phyloP scores from a whole-genome alignment of 2,797 vertebrate genomes.

The Silurus lanzhouensis region DNA sequence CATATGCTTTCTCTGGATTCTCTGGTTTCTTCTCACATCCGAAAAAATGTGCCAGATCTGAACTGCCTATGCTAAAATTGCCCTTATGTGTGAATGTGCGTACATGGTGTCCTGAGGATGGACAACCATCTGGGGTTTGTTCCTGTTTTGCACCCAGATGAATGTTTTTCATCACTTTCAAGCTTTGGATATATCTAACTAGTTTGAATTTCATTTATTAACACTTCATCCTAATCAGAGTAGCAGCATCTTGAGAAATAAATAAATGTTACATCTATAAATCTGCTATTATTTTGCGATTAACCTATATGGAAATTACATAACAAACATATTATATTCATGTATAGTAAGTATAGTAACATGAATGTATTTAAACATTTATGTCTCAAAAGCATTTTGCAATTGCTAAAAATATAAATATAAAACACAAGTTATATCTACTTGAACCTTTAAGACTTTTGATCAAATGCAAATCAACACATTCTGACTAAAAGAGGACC shows the following conservation, averaged over 20 bases:
- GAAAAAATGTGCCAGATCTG: background rate
- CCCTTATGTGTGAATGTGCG: background rate
- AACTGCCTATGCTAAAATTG: background rate
- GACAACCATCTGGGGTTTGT: background rate
- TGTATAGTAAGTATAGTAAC: too few species aligned
- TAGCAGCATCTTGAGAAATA: background rate
- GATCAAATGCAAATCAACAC: too few species aligned
- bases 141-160: background rate
- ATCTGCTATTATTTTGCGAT: too few species aligned
- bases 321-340: too few species aligned
- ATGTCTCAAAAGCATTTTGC: background rate
- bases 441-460: background rate
- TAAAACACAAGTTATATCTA: background rate
- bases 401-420: background rate
- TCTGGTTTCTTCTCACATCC: background rate
- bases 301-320: too few species aligned
- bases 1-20: background rate
- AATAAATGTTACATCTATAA: too few species aligned
- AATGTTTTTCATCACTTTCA: background rate
- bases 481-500: too few species aligned
- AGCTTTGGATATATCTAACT: background rate
- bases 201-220: background rate
- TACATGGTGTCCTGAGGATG: background rate
- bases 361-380: too few species aligned
- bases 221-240: background rate